A percentile compares a stretch with the other conserved stretches of the same genome.
These are phyloP conservation scores for Helogale parvula DNA, from an alignment of 2,113 vertebrate species.

Conservation along the genomic window DNA sequence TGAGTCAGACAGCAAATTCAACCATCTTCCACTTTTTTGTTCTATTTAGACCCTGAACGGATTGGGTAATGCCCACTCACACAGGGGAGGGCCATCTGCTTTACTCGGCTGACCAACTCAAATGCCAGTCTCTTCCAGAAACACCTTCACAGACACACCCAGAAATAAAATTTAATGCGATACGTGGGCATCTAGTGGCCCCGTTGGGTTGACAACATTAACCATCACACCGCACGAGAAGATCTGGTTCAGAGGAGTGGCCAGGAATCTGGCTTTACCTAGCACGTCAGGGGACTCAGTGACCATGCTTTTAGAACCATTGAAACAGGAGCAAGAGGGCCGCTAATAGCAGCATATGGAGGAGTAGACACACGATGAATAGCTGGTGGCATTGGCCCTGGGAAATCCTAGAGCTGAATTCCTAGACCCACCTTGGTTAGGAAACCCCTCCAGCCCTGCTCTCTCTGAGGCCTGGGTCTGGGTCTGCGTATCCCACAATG, in stretches of 20 bases:
- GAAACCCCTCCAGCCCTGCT: not conserved
- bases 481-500: no score
- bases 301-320: not conserved
- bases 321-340: not conserved
- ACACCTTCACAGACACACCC: not conserved
- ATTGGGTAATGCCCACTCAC: no score
- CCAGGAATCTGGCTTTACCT: not conserved
- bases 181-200: not conserved
- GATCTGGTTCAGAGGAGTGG: not conserved
- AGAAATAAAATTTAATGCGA: not conserved
- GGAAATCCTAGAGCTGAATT: not conserved
- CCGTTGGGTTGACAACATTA: not conserved
- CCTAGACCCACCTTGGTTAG: not conserved
- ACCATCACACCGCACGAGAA: not conserved
- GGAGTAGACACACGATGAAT: not conserved
- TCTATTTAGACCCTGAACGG: not conserved
- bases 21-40: not conserved
- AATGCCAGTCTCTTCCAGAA: not conserved
- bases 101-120: not conserved
- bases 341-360: rapidly evolving
- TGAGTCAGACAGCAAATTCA: not conserved
- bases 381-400: not conserved
- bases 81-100: not conserved
- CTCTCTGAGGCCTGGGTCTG: not conserved
- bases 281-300: not conserved